Percentiles rank a stretch among this genome's conserved stretches.
phyloP scores from a whole-genome alignment of 2,797 vertebrate genomes.

The Cossypha dichroa region DNA sequence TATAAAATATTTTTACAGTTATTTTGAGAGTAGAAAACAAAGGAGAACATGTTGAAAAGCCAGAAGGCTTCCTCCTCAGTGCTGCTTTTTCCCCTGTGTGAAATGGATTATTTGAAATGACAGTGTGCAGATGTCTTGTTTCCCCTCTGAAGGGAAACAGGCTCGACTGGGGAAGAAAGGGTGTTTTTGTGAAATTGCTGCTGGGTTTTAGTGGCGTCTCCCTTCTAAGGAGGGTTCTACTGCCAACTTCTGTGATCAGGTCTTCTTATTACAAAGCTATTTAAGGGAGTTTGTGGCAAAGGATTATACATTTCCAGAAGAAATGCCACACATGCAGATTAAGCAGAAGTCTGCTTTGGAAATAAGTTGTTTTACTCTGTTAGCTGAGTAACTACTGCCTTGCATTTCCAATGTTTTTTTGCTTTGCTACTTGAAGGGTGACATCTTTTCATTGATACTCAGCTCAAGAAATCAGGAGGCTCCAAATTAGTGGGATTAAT shows the following conservation, averaged over 20 bases:
- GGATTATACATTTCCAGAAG: neutral
- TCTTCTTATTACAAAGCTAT: neutral
- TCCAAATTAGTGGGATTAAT: neutral
- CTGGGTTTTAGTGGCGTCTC: neutral
- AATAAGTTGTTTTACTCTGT: neutral
- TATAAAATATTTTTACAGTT: neutral
- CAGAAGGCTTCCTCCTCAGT: neutral
- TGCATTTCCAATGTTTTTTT: neutral
- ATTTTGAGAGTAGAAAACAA: constrained; percentile 10
- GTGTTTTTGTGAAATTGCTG: neutral
- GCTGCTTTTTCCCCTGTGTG: neutral
- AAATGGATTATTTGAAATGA: neutral
- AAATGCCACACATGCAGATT: neutral
- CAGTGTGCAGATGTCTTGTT: neutral
- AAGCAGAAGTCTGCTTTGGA: neutral
- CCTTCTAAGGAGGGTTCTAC: neutral
- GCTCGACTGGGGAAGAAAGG: neutral
- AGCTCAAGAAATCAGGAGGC: neutral
- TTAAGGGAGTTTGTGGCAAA: neutral
- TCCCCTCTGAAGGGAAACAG: neutral
- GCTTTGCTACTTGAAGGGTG: neutral
- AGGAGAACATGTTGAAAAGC: neutral
- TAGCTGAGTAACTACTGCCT: neutral
- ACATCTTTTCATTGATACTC: neutral
- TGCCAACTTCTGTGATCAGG: neutral